Conservation (phyloP, 2,113 vertebrate species). For the Tachysurus vachellii region DNA sequence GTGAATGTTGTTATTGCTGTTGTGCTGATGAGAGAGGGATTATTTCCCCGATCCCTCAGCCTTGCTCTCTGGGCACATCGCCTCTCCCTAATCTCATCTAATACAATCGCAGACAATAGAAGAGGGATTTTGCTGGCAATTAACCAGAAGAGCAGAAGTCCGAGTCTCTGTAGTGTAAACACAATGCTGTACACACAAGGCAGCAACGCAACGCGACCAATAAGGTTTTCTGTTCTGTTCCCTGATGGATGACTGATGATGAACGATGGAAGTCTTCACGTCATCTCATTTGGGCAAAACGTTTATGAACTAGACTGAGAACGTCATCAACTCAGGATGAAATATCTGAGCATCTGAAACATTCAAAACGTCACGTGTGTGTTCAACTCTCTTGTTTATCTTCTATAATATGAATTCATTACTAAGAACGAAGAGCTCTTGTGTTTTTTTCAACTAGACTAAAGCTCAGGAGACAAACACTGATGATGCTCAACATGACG, state of each 20-base stretch:
- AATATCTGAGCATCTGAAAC: neutral
- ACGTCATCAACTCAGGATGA: neutral
- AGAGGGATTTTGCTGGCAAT: constrained; percentile 34
- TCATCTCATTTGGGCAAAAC: neutral
- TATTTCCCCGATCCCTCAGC: constrained; percentile 10
- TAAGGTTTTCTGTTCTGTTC: neutral
- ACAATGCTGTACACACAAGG: neutral
- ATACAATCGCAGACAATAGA: constrained; percentile 40
- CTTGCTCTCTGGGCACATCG: constrained; percentile 22
- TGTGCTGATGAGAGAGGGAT: constrained; percentile 42
- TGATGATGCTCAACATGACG: neutral
- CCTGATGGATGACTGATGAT: neutral
- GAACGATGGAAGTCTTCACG: neutral
- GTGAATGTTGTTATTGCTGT: neutral
- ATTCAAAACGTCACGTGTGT: neutral
- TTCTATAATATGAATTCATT: neutral
- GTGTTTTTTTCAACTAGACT: neutral
- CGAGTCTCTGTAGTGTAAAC: neutral
- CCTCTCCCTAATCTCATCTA: constrained; percentile 27
- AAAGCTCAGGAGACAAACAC: neutral
- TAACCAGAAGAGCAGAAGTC: constrained; percentile 18
- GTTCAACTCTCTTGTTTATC: neutral
- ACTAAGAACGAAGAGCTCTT: neutral
- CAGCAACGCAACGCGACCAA: neutral
- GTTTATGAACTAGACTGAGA: neutral